phyloP scores from a whole-genome alignment of 2,888 invertebrate genomes.

The Acleris laterana region DNA sequence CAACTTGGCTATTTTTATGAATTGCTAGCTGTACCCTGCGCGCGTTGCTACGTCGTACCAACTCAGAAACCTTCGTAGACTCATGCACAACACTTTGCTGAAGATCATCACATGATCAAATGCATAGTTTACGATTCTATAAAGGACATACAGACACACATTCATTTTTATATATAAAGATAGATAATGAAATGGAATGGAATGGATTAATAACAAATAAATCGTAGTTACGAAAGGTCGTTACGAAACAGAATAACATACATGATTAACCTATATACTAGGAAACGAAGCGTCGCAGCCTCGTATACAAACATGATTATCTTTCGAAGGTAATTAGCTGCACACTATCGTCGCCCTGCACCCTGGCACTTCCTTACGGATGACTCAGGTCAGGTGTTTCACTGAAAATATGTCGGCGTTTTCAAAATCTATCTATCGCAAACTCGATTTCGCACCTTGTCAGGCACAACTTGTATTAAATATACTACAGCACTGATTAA shows the following conservation, averaged over 20 bases:
- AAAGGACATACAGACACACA: no score
- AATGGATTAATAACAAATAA: no score
- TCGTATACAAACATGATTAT: slow-evolving; percentile 52
- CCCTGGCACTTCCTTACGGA: slow-evolving; percentile 3
- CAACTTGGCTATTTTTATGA: not conserved
- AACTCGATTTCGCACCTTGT: slow-evolving; percentile 11
- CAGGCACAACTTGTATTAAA: not conserved
- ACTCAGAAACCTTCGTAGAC: no score
- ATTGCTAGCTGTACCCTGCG: no score
- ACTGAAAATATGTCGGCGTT: not conserved
- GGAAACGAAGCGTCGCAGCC: slow-evolving; percentile 42
- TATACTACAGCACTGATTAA: slow-evolving; percentile 19
- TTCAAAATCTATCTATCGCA: not conserved
- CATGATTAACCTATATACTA: slow-evolving; percentile 48
- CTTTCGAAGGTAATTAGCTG: slow-evolving; percentile 52
- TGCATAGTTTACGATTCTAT: no score
- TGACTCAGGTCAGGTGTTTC: slow-evolving; percentile 8
- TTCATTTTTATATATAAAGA: no score
- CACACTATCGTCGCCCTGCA: slow-evolving; percentile 35
- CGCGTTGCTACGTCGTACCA: no score
- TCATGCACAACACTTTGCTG: no score
- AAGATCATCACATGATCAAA: no score
- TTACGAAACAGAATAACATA: slow-evolving; percentile 27
- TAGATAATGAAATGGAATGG: no score
- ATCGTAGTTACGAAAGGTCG: not conserved